These are phyloP conservation scores for Hirudinaria manillensis DNA, from an alignment of 2,888 invertebrate species.

Conservation along the genomic window DNA sequence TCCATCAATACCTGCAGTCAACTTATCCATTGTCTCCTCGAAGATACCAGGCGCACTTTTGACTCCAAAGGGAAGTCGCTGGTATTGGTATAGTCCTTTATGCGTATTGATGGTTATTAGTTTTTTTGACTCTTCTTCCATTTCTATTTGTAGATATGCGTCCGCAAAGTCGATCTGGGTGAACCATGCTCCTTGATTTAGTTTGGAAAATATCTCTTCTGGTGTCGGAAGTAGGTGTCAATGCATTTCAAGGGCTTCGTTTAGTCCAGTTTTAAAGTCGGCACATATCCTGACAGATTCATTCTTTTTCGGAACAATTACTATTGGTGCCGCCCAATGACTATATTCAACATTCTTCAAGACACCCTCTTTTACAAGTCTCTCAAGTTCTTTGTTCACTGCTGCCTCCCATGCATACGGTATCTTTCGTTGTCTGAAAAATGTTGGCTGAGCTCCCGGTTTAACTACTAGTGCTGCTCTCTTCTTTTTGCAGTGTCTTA, in stretches of 20 bases:
- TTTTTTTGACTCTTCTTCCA: slow-evolving; percentile 4
- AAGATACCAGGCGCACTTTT: slow-evolving; percentile 6
- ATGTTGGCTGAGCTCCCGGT: background rate
- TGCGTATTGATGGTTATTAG: background rate
- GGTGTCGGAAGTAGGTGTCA: background rate
- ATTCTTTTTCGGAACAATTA: background rate
- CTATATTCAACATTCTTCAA: background rate
- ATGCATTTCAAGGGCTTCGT: slow-evolving; percentile 4
- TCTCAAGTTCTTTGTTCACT: background rate
- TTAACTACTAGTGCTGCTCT: background rate
- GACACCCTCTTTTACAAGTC: background rate
- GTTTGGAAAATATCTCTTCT: background rate
- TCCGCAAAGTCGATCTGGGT: background rate
- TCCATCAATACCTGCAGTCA: background rate
- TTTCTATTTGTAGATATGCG: slow-evolving; percentile 1
- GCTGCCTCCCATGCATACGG: background rate
- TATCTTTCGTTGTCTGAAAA: background rate
- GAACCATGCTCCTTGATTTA: slow-evolving; percentile 5
- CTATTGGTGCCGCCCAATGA: background rate
- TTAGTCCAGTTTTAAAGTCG: slow-evolving; percentile 7
- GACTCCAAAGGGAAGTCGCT: background rate
- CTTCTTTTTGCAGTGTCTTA: background rate
- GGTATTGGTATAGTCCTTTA: background rate
- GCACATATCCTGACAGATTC: slow-evolving; percentile 3
- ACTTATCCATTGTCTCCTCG: background rate